Evolutionary conservation across 2,113 vertebrate genomes (phyloP), one percentile per base, ranked within the genome.

Genomic region (Sinocyclocheilus anshuiensis): DNA sequence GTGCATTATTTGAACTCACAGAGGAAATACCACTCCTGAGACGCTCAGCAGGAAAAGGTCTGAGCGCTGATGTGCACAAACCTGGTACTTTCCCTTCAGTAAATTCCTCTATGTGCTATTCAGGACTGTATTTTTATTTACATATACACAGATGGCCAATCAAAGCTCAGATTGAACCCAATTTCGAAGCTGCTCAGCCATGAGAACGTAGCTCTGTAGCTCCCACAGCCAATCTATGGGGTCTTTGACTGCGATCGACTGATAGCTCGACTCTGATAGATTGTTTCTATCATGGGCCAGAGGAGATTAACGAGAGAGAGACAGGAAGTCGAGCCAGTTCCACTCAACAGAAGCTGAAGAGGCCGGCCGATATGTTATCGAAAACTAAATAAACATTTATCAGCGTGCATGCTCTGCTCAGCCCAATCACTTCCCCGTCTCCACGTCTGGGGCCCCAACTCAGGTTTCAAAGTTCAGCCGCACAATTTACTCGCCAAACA

Each of bases 401-500:
- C 61, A 36, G 26, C 48, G 77, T 63, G 59, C 63, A 24, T 36
- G 67, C 77, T 79, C 79, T 57, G 86, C 86, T 91, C 86, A 89
- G 87, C 77, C 86, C 89, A 81, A 39, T 89, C 88, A 84, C 81
- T 67, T 78, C 57, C 84, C 77, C 78, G 76, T 84, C 42, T 65
- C 48, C 59, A 26, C 50, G 76, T 85, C n/a, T 67, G 87, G 84
- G 22, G 87, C 76, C 71, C 85, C 81, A 65, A 85, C 86, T 90
- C 59, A 10, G 63, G 89, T 91, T 78, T 92, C 93, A 94, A 92
- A 93, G 94, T 92, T 92, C 93, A 93, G 84, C 84, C 42, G 33
- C 57, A 9, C 75, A 36, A 75, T 74, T 69, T 33, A 71, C 83
- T 74, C 42, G 59, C 67, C 76, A n/a, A 65, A 86, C 72, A 89